phyloP scores from a whole-genome alignment of 2,888 invertebrate species.

The Melipona beecheii region DNA sequence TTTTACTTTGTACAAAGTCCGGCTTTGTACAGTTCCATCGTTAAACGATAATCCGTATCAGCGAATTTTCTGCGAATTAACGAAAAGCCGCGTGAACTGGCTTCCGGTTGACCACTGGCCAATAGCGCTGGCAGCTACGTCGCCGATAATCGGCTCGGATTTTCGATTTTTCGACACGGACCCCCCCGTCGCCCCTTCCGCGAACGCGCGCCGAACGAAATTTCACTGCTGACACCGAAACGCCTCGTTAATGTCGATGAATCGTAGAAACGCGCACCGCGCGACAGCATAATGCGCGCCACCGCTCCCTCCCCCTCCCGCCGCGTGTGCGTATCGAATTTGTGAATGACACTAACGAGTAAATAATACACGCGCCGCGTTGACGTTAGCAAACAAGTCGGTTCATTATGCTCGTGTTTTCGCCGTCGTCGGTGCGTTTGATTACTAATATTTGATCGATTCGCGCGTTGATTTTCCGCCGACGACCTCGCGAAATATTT shows the following conservation, averaged over 20 bases:
- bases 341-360: slow-evolving; percentile 68
- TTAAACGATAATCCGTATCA: slow-evolving; percentile 65
- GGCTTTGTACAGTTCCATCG: background rate
- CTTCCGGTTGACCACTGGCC: slow-evolving; percentile 32
- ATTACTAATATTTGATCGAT: slow-evolving; percentile 68
- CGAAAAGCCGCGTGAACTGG: slow-evolving; percentile 25
- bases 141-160: slow-evolving; percentile 45
- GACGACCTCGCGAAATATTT: slow-evolving; percentile 11
- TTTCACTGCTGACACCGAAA: slow-evolving; percentile 58
- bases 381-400: slow-evolving; percentile 66
- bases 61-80: slow-evolving; percentile 66
- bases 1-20: background rate
- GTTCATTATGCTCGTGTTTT: slow-evolving; percentile 67
- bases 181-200: background rate
- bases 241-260: slow-evolving; percentile 67
- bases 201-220: slow-evolving; percentile 25
- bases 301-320: too few relatives aligned
- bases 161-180: slow-evolving; percentile 43
- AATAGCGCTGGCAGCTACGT: slow-evolving; percentile 6
- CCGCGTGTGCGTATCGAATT: slow-evolving; percentile 50
- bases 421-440: slow-evolving; percentile 44
- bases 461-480: slow-evolving; percentile 30
- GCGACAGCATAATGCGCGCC: slow-evolving; percentile 36
- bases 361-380: slow-evolving; percentile 68
- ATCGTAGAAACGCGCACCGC: slow-evolving; percentile 44